Base-by-base conservation (phyloP, 2,113 vertebrate species). In the Hepsetus odoe region DNA sequence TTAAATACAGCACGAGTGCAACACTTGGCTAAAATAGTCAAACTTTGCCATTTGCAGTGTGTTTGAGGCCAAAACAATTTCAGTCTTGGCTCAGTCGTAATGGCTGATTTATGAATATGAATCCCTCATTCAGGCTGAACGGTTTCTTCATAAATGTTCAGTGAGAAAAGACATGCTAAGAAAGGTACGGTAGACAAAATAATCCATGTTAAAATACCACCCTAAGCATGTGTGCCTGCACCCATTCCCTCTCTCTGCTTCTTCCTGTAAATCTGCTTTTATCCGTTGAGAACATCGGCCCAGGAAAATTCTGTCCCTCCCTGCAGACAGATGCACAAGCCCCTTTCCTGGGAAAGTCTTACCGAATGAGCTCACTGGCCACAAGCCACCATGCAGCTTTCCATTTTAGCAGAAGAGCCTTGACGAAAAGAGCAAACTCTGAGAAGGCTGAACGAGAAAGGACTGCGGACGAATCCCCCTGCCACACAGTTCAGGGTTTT, bases 221-320 rank as follows among this genome's bases (percentile, higher is more conserved):
- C n/a, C n/a, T n/a, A n/a, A n/a, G n/a, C n/a, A n/a, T n/a, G n/a
- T n/a, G 42, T 2, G 42, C 12, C n/a, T 55, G 6, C 24, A 8
- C 22, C 9, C 9, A n/a, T 7, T 14, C 64, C 22, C 28, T 69
- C 1, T 46, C 33, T 13, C 44, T 72, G 42, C 24, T 22, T 56
- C 14, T 77, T 26, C 13, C 22, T 11, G 6, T 62, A 64, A 16
- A 35, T 64, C 55, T 49, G 1, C 62, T 42, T 56, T 67, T 22
- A 44, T 6, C 58, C 26, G 28, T 10, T 5, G 32, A 74, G 14
- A 58, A 49, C 3, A 9, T 18, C 66, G 51, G 14, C 71, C 46
- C 14, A 55, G 56, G 55, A 53, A 58, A 82, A 77, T 69, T 73
- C 38, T 55, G 53, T 69, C 44, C 24, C 32, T 30, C n/a, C 61